Percentiles rank a stretch among this genome's conserved stretches.
Evolutionary conservation across 2,888 invertebrate species (phyloP).

Genomic region (Lampropteryx suffumata): DNA sequence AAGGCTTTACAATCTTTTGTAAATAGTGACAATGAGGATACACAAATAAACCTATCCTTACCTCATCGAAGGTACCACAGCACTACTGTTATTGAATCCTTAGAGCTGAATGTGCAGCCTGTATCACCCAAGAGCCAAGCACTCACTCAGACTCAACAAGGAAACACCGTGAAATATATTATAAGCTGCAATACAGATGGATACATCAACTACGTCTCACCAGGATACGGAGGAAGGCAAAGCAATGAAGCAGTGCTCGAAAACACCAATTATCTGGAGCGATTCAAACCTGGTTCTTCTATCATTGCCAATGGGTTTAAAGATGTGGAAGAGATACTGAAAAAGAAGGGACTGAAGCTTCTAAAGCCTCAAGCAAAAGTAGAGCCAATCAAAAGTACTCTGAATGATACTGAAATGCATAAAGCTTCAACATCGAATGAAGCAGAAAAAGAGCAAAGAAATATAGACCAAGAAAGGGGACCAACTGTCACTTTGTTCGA

Average conservation of each 20-base stretch:
- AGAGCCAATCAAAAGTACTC: no score
- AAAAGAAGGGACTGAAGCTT: background rate
- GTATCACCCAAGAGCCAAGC: background rate
- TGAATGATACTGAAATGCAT: no score
- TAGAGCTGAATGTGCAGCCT: constrained; percentile 3
- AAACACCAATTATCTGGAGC: background rate
- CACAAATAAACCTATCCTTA: background rate
- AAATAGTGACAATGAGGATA: background rate
- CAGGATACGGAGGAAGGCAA: constrained; percentile 1
- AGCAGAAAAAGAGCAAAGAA: no score
- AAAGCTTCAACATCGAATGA: background rate
- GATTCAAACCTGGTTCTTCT: background rate
- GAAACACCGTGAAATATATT: constrained; percentile 7
- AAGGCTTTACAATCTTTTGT: background rate
- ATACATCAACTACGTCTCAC: constrained; percentile 6
- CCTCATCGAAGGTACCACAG: background rate
- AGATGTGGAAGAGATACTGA: background rate
- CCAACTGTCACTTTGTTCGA: no score
- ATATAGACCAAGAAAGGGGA: no score
- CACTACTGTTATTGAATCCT: background rate
- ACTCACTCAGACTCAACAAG: background rate
- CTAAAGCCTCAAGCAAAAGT: background rate
- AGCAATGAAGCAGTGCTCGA: constrained; percentile 1
- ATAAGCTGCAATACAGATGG: background rate
- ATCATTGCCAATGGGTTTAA: background rate